A percentile compares a stretch with the other conserved stretches of the same genome.
Conservation (phyloP, 1,140 invertebrate species). For the Penaeus japonicus region DNA sequence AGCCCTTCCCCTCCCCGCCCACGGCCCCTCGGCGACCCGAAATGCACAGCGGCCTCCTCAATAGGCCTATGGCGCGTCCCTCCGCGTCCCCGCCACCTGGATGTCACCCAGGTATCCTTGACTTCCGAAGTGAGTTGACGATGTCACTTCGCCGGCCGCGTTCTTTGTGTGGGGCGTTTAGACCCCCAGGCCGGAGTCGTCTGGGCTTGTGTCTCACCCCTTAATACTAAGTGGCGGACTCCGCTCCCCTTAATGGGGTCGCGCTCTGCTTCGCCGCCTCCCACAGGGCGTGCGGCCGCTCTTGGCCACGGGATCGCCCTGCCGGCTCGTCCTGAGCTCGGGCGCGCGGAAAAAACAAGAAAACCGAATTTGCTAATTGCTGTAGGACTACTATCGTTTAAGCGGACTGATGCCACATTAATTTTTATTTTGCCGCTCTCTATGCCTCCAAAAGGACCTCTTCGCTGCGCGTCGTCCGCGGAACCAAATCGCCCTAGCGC, state of each 20-base stretch:
- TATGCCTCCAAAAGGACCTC: constrained; percentile 48
- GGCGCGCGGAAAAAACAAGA: background rate
- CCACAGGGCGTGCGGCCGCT: background rate
- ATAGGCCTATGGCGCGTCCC: too few species aligned
- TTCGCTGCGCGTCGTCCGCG: background rate
- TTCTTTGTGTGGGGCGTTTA: constrained; percentile 37
- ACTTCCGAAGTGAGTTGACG: constrained; percentile 29
- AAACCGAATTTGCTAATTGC: background rate
- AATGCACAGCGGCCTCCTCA: too few species aligned
- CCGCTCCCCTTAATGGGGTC: constrained; percentile 17
- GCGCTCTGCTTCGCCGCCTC: background rate
- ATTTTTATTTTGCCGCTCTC: constrained; percentile 49
- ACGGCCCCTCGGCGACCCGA: too few species aligned
- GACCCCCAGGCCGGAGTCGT: constrained; percentile 36
- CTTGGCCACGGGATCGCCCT: background rate
- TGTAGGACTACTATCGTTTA: constrained; percentile 25
- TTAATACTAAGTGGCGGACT: constrained; percentile 38
- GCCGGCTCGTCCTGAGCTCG: background rate
- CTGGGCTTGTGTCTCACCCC: constrained; percentile 36
- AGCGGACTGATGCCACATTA: constrained; percentile 52
- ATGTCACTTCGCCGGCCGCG: constrained; percentile 49
- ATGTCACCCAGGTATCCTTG: constrained; percentile 29
- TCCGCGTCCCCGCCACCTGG: too few species aligned
- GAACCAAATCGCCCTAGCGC: background rate
- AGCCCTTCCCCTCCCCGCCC: too few species aligned